A percentile compares a stretch with the other conserved stretches of the same genome.
Evolutionary conservation across 2,797 vertebrate species (phyloP).

Genomic region (Enteromius thamalakanensis): DNA sequence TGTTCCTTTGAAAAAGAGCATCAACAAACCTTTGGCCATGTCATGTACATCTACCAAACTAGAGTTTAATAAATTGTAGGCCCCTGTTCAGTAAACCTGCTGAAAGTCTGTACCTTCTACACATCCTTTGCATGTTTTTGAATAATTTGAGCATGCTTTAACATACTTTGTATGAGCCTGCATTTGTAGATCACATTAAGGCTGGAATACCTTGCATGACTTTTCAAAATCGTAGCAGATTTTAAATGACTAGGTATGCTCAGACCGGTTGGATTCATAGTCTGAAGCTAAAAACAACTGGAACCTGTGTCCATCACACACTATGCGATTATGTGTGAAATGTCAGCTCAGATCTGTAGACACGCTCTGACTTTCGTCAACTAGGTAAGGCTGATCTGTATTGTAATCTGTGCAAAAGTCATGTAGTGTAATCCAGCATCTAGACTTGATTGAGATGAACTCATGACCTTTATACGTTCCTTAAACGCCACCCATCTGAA

Average conservation of each 20-base stretch:
- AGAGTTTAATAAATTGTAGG: background rate
- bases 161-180: background rate
- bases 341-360: background rate
- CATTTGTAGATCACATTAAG: conserved; percentile 14
- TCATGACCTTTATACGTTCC: conserved; percentile 14
- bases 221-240: background rate
- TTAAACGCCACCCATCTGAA: conserved; percentile 29
- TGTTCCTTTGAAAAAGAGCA: background rate
- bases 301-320: background rate
- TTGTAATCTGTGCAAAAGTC: background rate
- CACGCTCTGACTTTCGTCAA: background rate
- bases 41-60: background rate
- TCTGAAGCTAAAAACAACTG: background rate
- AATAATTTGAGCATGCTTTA: background rate
- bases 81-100: background rate
- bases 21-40: background rate
- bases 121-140: background rate
- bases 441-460: background rate
- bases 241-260: background rate
- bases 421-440: background rate
- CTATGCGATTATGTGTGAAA: background rate
- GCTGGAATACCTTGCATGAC: background rate
- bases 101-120: background rate
- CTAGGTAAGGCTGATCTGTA: background rate
- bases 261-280: background rate